phyloP scores from a whole-genome alignment of 2,888 invertebrate genomes.

The Acanthosoma haemorrhoidale region DNA sequence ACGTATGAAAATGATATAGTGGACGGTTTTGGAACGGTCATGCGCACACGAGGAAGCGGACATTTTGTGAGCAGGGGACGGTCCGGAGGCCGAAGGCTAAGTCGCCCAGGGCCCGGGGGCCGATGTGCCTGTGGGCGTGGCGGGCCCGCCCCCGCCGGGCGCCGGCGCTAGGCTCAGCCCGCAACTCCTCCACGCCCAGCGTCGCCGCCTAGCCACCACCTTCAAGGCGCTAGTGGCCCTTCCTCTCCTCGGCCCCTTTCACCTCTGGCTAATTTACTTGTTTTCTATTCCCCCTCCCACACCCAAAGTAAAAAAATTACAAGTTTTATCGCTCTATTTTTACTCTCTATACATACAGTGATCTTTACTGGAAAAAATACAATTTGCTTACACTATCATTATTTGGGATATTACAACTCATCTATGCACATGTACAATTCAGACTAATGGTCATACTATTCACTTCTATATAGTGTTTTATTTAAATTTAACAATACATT shows the following conservation, averaged over 20 bases:
- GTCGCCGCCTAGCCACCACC: constrained; percentile 18
- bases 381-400: no score
- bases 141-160: constrained; percentile 17
- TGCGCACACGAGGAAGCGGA: neutral
- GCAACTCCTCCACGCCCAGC: constrained; percentile 33
- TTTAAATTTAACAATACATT: no score
- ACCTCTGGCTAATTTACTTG: neutral
- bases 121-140: neutral
- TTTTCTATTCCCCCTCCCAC: no score
- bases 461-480: no score
- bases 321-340: no score
- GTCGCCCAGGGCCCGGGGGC: neutral
- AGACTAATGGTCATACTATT: no score
- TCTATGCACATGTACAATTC: no score
- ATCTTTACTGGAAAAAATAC: no score
- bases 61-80: neutral
- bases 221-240: constrained; percentile 7
- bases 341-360: no score
- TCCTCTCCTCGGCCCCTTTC: neutral
- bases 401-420: no score
- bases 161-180: constrained; percentile 36
- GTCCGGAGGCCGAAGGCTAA: neutral
- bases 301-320: no score
- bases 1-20: constrained; percentile 8
- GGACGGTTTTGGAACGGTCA: neutral